A percentile compares a stretch with the other conserved stretches of the same genome.
Conservation (phyloP, 2,113 vertebrate species). For the Epinephelus moara region DNA sequence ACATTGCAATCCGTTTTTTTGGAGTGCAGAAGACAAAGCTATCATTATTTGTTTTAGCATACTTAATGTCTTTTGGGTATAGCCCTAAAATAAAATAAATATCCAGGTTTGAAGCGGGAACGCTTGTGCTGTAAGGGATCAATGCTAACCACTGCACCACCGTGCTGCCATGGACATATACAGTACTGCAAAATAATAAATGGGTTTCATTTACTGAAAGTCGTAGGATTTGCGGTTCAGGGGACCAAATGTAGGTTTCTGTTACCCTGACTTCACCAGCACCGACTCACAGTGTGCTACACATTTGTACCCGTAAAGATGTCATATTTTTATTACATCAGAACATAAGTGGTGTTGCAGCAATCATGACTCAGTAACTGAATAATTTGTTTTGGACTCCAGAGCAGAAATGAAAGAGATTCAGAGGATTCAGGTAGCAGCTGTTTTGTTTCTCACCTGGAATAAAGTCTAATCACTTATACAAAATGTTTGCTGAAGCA, state of each 20-base stretch:
- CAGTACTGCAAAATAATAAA: neutral
- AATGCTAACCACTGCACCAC: too few relatives aligned
- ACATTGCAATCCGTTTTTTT: too few relatives aligned
- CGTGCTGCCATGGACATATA: neutral
- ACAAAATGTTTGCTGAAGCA: constrained; percentile 11
- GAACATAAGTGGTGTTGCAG: neutral
- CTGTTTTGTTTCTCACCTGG: neutral
- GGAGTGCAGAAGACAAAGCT: too few relatives aligned
- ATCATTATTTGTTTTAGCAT: too few relatives aligned
- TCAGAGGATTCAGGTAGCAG: neutral
- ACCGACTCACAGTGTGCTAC: neutral
- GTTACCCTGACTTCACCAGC: too few relatives aligned
- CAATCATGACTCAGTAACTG: neutral
- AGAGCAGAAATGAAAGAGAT: neutral
- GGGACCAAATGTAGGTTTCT: neutral
- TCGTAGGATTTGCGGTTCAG: neutral
- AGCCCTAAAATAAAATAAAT: too few relatives aligned
- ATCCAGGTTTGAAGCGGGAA: too few relatives aligned
- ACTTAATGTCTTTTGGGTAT: too few relatives aligned
- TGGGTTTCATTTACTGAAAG: neutral
- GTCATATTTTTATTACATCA: neutral
- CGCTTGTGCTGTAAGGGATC: too few relatives aligned
- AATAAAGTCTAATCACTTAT: neutral
- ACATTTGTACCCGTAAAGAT: neutral
- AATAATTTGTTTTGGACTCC: neutral